A percentile compares a stretch with the other conserved stretches of the same genome.
These are phyloP conservation scores for Nematostella vectensis DNA, from an alignment of 92 coral and sea anemone species.

Conservation along the genomic window DNA sequence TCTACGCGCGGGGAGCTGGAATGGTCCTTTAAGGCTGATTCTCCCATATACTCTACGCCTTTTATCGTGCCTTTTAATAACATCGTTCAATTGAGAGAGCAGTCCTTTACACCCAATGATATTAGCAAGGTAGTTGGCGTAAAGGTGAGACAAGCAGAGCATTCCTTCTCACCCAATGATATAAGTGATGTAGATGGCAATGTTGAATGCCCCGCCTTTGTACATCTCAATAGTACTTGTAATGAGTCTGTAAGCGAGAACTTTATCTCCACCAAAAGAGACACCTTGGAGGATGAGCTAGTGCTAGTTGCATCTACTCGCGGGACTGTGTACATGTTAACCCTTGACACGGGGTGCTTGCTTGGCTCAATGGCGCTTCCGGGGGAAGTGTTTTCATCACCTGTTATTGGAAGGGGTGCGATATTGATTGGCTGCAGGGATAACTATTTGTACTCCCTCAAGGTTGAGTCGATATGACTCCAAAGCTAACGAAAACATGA, in stretches of 20 bases:
- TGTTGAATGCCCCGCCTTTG: not conserved
- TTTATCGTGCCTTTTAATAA: slow-evolving; percentile 26
- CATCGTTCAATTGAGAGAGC: not conserved
- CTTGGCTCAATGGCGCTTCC: slow-evolving; percentile 51
- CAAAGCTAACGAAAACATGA: too few relatives aligned
- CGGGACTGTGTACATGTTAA: slow-evolving; percentile 64
- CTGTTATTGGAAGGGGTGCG: slow-evolving; percentile 43
- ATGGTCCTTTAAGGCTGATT: slow-evolving; percentile 64
- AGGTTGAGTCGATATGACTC: too few relatives aligned
- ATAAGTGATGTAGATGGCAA: not conserved
- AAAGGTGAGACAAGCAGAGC: not conserved
- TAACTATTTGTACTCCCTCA: slow-evolving; percentile 63
- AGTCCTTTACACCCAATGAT: not conserved
- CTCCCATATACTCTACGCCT: slow-evolving; percentile 77
- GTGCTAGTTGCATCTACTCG: slow-evolving; percentile 53
- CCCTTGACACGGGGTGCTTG: slow-evolving; percentile 32
- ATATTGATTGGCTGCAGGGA: slow-evolving; percentile 80
- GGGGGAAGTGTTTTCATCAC: slow-evolving; percentile 96
- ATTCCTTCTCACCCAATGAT: not conserved
- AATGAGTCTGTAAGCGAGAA: not conserved
- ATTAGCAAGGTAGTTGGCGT: not conserved
- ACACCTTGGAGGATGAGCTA: not conserved
- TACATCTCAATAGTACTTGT: not conserved
- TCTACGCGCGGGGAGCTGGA: slow-evolving; percentile 36
- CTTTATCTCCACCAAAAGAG: not conserved